Evolutionary conservation across 2,888 invertebrate genomes (phyloP).

Genomic region (Apamea anceps): DNA sequence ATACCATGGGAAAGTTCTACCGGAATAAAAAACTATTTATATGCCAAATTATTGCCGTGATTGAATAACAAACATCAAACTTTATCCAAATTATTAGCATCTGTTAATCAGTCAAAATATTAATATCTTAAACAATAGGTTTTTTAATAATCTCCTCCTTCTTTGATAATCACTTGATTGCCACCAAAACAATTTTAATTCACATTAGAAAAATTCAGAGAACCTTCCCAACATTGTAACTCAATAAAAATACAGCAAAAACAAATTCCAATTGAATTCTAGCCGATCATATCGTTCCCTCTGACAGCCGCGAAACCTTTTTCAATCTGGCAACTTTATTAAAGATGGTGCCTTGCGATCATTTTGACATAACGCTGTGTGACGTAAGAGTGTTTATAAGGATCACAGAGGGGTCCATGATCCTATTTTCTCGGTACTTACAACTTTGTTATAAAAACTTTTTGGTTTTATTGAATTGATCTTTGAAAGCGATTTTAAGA

Average conservation of each 20-base stretch:
- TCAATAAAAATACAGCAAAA: conserved; percentile 8
- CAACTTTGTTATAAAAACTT: conserved; percentile 20
- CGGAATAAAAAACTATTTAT: too few species aligned
- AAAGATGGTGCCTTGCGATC: conserved; percentile 73
- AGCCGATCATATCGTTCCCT: conserved; percentile 66
- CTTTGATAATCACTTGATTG: not conserved
- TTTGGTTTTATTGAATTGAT: conserved; percentile 35
- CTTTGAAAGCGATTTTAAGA: not conserved
- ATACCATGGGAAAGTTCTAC: too few species aligned
- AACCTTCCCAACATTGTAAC: not conserved
- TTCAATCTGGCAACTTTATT: conserved; percentile 66
- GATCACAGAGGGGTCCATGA: conserved; percentile 63
- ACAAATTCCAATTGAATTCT: conserved; percentile 30
- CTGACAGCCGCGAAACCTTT: conserved; percentile 64
- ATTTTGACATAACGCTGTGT: conserved; percentile 71
- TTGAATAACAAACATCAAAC: too few species aligned
- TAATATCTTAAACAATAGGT: not conserved
- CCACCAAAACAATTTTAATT: not conserved
- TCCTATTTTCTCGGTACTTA: conserved; percentile 56
- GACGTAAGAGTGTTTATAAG: conserved; percentile 75
- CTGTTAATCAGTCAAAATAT: too few species aligned
- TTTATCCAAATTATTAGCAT: too few species aligned
- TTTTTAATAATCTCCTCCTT: not conserved
- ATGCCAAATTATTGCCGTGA: too few species aligned
- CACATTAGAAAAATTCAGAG: not conserved